Evolutionary conservation across 2,113 vertebrate species (phyloP).

Genomic region (Calidris pygmaea): DNA sequence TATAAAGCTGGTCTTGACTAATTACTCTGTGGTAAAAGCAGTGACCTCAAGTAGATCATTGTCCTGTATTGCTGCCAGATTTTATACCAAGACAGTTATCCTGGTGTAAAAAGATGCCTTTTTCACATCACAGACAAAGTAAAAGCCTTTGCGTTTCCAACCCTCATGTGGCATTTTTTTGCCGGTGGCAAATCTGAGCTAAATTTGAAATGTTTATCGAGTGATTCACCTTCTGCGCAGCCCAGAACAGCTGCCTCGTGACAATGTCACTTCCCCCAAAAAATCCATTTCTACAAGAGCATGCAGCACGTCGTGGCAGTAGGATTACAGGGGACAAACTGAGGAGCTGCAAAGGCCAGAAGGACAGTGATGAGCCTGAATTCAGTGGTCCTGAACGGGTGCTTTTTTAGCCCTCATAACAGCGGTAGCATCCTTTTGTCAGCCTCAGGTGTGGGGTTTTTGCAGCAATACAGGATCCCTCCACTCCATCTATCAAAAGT

Average conservation of each 20-base stretch:
- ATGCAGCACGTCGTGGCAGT: accelerated
- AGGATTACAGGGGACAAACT: background rate
- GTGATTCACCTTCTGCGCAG: background rate
- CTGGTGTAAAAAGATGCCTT: background rate
- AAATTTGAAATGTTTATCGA: conserved; percentile 5
- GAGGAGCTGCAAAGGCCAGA: background rate
- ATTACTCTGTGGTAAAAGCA: conserved; percentile 13
- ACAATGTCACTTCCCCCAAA: background rate
- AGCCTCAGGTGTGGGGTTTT: background rate
- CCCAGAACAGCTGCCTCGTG: background rate
- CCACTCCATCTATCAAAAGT: background rate
- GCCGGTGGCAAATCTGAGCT: conserved; percentile 4
- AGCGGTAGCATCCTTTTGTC: background rate
- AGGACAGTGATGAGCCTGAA: background rate
- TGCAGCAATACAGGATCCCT: background rate
- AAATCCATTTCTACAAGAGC: background rate
- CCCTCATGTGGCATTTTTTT: background rate
- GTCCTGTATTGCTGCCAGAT: conserved; percentile 19
- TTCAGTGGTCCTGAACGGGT: background rate
- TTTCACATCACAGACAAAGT: background rate
- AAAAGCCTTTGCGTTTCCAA: background rate
- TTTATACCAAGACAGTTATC: background rate
- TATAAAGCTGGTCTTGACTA: conserved; percentile 15
- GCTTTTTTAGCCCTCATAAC: background rate
- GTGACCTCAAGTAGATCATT: background rate